Evolutionary conservation across 2,113 vertebrate genomes (phyloP).

Genomic region (Rana temporaria): DNA sequence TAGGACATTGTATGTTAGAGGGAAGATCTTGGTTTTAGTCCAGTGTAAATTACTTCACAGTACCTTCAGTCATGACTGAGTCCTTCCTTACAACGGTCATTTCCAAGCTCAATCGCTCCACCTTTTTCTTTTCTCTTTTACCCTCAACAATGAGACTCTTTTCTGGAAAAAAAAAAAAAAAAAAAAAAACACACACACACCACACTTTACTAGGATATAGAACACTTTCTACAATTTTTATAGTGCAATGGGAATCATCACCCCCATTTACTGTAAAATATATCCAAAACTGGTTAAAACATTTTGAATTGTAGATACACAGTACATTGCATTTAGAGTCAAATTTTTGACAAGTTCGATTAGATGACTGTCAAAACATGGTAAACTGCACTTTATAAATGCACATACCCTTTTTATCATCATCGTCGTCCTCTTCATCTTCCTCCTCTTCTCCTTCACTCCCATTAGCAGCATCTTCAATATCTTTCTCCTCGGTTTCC

Average conservation of each 20-base stretch:
- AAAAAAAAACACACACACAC: too few species aligned
- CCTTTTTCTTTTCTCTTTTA: slow-evolving; percentile 92
- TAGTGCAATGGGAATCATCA: too few species aligned
- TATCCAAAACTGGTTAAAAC: too few species aligned
- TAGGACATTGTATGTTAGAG: too few species aligned
- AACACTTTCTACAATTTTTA: too few species aligned
- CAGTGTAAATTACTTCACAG: slow-evolving; percentile 13
- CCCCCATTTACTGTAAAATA: too few species aligned
- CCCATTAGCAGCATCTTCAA: slow-evolving; percentile 41
- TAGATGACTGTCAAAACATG: too few species aligned
- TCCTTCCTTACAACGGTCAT: slow-evolving; percentile 84
- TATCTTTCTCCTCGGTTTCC: neutral
- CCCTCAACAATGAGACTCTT: slow-evolving; percentile 88
- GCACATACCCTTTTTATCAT: slow-evolving; percentile 44
- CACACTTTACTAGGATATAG: too few species aligned
- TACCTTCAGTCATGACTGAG: slow-evolving; percentile 87
- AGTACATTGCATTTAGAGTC: too few species aligned
- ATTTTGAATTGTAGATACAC: too few species aligned
- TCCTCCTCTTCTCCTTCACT: slow-evolving; percentile 1
- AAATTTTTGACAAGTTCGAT: too few species aligned
- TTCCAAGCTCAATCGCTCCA: slow-evolving; percentile 89
- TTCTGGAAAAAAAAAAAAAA: slow-evolving; percentile 70
- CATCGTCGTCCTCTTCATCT: neutral
- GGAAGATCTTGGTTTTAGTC: neutral
- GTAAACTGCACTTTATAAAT: neutral